Conservation (phyloP, 1,140 invertebrate genomes). For the Lepidurus couesii region DNA sequence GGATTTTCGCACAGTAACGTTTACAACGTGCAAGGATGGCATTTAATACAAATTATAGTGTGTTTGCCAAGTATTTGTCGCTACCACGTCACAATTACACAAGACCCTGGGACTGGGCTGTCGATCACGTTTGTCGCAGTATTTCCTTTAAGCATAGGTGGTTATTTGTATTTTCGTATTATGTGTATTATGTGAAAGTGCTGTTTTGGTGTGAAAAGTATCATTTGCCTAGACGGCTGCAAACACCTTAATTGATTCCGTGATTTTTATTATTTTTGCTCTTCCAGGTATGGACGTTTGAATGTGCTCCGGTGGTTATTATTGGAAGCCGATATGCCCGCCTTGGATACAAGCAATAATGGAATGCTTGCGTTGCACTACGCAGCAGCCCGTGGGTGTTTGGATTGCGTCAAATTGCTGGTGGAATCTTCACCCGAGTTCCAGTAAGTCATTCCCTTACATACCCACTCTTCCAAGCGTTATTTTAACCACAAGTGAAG, state of each 20-base stretch:
- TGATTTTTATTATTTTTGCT: not conserved
- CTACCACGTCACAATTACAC: not conserved
- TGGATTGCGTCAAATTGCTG: constrained; percentile 73
- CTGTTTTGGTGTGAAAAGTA: no score
- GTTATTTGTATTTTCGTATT: not conserved
- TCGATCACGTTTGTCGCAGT: not conserved
- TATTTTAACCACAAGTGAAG: no score
- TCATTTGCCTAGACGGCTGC: no score
- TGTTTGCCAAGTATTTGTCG: not conserved
- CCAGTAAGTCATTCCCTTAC: constrained; percentile 52
- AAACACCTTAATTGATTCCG: no score
- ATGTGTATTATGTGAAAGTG: no score
- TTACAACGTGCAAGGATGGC: not conserved
- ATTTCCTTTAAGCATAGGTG: not conserved
- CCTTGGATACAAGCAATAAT: constrained; percentile 47
- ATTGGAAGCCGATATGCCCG: constrained; percentile 53
- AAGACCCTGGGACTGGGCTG: not conserved
- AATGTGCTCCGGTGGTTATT: constrained; percentile 55
- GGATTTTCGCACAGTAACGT: not conserved
- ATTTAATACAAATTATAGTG: not conserved
- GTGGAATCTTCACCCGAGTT: constrained; percentile 64
- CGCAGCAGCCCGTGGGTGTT: constrained; percentile 72
- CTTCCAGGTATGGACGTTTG: constrained; percentile 50
- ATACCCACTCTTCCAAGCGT: no score
- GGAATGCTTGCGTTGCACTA: constrained; percentile 73